Evolutionary conservation across 2,113 vertebrate genomes (phyloP), one percentile per base, ranked within the genome.

Genomic region (Kryptolebias marmoratus): DNA sequence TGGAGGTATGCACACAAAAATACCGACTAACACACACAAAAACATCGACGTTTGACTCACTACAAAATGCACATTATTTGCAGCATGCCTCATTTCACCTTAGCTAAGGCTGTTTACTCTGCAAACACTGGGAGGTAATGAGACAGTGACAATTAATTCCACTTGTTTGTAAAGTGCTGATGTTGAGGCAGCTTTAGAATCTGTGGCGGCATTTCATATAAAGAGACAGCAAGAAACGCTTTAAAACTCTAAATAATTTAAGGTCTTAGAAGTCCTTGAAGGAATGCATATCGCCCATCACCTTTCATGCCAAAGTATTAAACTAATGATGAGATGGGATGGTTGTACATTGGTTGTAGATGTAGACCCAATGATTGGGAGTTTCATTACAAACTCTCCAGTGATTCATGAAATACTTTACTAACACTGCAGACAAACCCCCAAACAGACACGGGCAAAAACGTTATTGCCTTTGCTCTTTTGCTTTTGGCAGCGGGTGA

Each of bases 81-180:
- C 64, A 64, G 67, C 53, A 82, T 54, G 79, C 85, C 84, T 84
- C 81, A 81, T 87, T 88, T 83, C 85, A 84, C 80, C 77, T 84
- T 75, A 64, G 68, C 81, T 64, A 70, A 77, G 44, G 78, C 64
- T 86, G 80, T 90, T 88, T 83, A 84, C 84, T 81, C 55, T 2
- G 73, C 68, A 68, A 47, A 73, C 73, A 80, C 77, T 66, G 71
- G 39, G 78, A 86, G 77, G 78, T 87, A 89, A 91, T 88, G 84
- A 87, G 71, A 78, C 53, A 75, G 61, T 63, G 57, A 80, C 79
- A 87, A 86, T 87, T 84, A 89, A 80, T 84, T 44, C 56, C 64
- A 65, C 71, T 75, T 86, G 77, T 87, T 86, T 82, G 77, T 83
- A 82, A 79, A 79, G 63, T 66, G 75, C 59, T 3, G 3, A 55